phyloP scores from a whole-genome alignment of 1,140 invertebrate genomes.

The Leptonema lineaticorne region DNA sequence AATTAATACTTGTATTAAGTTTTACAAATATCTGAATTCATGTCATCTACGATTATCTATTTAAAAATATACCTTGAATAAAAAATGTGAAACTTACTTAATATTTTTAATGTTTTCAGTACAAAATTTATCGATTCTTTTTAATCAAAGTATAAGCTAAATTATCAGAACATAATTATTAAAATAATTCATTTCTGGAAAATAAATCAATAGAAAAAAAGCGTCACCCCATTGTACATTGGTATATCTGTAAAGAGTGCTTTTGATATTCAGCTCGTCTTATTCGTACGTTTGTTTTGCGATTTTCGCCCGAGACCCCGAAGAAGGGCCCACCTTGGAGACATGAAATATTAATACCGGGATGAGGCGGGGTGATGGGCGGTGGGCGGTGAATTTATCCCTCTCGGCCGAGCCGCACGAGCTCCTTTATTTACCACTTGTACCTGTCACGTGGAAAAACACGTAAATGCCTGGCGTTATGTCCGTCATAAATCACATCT shows the following conservation, averaged over 20 bases:
- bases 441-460: conserved; percentile 41
- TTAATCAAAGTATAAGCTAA: background rate
- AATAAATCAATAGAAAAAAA: background rate
- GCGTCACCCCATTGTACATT: background rate
- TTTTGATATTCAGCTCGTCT: background rate
- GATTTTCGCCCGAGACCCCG: conserved; percentile 4
- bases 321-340: background rate
- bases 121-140: background rate
- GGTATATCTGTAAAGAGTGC: background rate
- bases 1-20: too few relatives aligned
- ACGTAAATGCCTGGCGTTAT: conserved; percentile 41
- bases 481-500: conserved; percentile 42
- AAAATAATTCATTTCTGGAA: background rate
- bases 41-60: too few relatives aligned
- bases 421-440: conserved; percentile 42
- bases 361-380: conserved; percentile 9
- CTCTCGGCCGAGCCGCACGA: conserved; percentile 29
- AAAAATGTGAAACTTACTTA: too few relatives aligned
- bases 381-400: conserved; percentile 34
- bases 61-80: too few relatives aligned
- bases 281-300: conserved; percentile 4
- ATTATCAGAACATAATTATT: background rate
- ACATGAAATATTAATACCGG: conserved; percentile 42
- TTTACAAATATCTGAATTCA: too few relatives aligned
- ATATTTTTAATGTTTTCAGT: too few relatives aligned